These are phyloP conservation scores for Turritopsis rubra DNA, from an alignment of 30 jellyfish, hydroid and myxozoan species.

Conservation along the genomic window DNA sequence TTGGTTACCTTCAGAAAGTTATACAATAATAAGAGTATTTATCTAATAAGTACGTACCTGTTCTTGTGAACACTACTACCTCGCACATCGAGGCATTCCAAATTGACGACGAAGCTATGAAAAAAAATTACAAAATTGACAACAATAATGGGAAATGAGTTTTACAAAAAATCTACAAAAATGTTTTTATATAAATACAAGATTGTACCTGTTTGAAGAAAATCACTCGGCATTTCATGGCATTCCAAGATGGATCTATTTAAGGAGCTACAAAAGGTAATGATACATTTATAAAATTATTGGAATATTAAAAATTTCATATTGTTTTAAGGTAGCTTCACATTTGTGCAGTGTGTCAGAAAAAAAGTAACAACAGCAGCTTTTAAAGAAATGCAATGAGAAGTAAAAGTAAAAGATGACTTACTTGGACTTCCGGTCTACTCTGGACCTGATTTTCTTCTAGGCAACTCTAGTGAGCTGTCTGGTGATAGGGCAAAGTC, in stretches of 20 bases:
- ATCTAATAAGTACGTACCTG: no score
- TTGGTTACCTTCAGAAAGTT: no score
- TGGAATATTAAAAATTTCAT: no score
- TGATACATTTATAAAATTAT: no score
- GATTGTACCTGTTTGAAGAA: background rate
- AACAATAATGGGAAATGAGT: no score
- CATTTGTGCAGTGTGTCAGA: background rate
- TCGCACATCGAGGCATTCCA: background rate
- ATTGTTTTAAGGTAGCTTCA: background rate
- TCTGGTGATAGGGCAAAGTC: background rate
- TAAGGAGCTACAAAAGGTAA: background rate
- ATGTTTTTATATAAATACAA: no score
- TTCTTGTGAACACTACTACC: background rate
- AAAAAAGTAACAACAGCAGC: background rate
- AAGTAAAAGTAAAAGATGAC: no score
- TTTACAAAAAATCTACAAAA: background rate
- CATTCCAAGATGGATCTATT: background rate
- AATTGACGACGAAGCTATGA: background rate
- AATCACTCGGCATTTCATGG: background rate
- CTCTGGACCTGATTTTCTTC: background rate
- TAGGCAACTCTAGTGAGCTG: background rate
- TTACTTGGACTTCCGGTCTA: background rate
- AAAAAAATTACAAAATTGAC: background rate
- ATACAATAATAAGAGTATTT: no score
- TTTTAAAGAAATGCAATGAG: background rate